Conservation (phyloP, 2,113 vertebrate genomes). For the Smithornis capensis region DNA sequence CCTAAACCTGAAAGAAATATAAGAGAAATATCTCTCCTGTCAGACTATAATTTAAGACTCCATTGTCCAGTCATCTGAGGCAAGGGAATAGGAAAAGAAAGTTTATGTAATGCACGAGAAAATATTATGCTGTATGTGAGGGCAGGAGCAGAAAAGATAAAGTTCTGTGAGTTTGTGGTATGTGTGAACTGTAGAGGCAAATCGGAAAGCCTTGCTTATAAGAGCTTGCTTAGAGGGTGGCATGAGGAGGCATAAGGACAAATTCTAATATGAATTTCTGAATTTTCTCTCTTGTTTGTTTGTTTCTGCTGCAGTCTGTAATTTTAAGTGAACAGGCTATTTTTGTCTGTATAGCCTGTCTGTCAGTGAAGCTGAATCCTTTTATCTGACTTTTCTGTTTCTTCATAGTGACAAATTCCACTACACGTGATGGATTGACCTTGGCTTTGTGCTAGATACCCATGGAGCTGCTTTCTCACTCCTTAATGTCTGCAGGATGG, state of each 20-base stretch:
- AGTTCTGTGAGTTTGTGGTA: not conserved
- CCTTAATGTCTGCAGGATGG: not conserved
- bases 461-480: not conserved
- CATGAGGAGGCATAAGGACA: not conserved
- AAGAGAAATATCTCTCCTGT: not conserved
- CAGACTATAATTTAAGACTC: not conserved
- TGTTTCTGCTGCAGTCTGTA: not conserved
- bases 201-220: not conserved
- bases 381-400: not conserved
- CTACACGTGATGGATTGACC: not conserved
- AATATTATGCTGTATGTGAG: not conserved
- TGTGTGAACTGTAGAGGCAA: not conserved
- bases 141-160: not conserved
- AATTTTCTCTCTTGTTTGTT: not conserved
- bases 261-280: not conserved
- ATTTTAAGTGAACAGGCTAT: not conserved
- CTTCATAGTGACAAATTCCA: not conserved
- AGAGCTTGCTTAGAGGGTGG: not conserved
- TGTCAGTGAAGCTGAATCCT: not conserved
- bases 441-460: not conserved
- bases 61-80: not conserved
- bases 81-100: not conserved
- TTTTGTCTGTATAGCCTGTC: not conserved
- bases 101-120: not conserved
- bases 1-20: not conserved